A percentile compares a stretch with the other conserved stretches of the same genome.
phyloP scores from a whole-genome alignment of 2,888 invertebrate genomes.

The Platycnemis pennipes region DNA sequence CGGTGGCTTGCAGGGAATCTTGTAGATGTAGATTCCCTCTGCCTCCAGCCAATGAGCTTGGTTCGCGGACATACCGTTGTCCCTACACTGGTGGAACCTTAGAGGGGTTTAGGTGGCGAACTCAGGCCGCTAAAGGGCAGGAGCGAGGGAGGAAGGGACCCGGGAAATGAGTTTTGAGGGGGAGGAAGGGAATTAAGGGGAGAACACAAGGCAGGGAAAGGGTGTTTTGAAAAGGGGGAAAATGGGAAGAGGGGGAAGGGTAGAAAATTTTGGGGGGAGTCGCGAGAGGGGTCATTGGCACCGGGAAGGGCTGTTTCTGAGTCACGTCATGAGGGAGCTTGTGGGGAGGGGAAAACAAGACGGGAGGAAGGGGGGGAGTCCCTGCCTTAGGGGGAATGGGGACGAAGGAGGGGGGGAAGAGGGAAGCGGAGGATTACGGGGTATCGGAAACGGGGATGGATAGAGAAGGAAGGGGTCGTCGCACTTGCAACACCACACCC shows the following conservation, averaged over 20 bases:
- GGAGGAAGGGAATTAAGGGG: background rate
- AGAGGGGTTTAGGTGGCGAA: too few relatives aligned
- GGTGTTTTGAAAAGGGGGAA: background rate
- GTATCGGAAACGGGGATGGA: background rate
- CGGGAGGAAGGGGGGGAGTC: background rate
- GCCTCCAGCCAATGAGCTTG: too few relatives aligned
- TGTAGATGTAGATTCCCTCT: too few relatives aligned
- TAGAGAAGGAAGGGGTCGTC: background rate
- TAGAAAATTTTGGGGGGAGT: background rate
- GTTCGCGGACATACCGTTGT: too few relatives aligned
- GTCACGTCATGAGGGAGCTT: background rate
- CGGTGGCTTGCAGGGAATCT: too few relatives aligned
- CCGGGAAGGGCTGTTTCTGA: background rate
- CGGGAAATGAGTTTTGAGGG: background rate
- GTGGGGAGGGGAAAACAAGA: background rate
- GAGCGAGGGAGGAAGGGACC: background rate
- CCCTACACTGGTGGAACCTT: too few relatives aligned
- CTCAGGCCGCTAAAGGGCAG: too few relatives aligned
- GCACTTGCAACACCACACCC: background rate
- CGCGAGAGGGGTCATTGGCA: constrained; percentile 4
- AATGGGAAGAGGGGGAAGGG: background rate
- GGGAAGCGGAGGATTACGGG: background rate
- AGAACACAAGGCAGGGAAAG: background rate
- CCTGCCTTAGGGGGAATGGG: background rate
- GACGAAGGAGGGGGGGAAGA: background rate